Conservation (phyloP, 2,888 invertebrate genomes). For the Caenorhabditis afra region DNA sequence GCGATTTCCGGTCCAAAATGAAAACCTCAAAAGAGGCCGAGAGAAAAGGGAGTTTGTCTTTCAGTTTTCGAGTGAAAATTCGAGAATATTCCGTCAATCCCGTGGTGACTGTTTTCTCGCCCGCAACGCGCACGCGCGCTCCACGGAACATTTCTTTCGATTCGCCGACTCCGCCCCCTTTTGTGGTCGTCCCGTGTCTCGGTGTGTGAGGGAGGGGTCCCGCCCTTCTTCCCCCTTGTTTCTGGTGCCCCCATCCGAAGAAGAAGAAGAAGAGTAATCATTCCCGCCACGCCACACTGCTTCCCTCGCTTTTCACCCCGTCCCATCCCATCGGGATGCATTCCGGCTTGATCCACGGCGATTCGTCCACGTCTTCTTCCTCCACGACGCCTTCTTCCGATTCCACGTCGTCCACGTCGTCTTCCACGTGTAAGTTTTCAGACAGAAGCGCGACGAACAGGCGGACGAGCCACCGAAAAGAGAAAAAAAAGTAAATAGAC, state of each 20-base stretch:
- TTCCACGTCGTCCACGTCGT: not conserved
- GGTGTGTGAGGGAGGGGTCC: too few relatives aligned
- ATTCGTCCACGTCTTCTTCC: too few relatives aligned
- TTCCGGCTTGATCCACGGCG: not conserved
- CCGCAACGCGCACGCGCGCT: too few relatives aligned
- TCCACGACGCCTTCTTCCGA: not conserved
- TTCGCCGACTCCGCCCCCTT: constrained; percentile 31
- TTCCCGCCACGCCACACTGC: constrained; percentile 14
- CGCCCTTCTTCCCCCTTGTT: not conserved
- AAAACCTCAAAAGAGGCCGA: too few relatives aligned
- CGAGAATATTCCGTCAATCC: too few relatives aligned
- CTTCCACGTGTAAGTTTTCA: not conserved
- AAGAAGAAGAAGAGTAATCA: too few relatives aligned
- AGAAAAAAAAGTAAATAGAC: constrained; percentile 3
- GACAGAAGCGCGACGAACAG: too few relatives aligned
- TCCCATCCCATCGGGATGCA: constrained; percentile 16
- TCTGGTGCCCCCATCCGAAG: not conserved
- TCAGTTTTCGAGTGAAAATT: too few relatives aligned
- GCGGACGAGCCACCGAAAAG: too few relatives aligned
- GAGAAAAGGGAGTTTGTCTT: too few relatives aligned
- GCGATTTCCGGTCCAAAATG: too few relatives aligned
- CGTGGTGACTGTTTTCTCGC: too few relatives aligned
- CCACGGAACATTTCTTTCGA: constrained; percentile 2
- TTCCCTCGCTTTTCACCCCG: constrained; percentile 6
- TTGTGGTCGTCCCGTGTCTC: not conserved